Conservation (phyloP, 2,888 invertebrate genomes). For the Acleris literana region DNA sequence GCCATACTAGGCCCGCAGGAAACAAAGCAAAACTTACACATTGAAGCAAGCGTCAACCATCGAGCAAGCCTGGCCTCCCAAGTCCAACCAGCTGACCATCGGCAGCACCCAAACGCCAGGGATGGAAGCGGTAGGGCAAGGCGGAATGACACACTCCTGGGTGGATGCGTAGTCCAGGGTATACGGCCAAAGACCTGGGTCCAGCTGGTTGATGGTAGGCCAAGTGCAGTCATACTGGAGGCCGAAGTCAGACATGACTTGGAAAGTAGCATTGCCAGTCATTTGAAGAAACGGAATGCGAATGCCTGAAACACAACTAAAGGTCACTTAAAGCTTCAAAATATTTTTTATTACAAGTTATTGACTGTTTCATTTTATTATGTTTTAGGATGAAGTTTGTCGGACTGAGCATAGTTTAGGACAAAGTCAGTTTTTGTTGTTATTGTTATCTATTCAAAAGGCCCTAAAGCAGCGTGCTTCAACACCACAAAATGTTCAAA, state of each 20-base stretch:
- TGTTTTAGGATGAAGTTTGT: too few relatives aligned
- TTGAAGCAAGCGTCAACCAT: conserved; percentile 82
- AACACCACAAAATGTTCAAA: too few relatives aligned
- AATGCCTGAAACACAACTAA: conserved; percentile 55
- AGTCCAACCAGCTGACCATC: conserved; percentile 82
- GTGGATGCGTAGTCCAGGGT: conserved; percentile 84
- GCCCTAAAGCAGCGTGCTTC: too few relatives aligned
- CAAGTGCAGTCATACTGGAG: conserved; percentile 86
- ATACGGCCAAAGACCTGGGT: conserved; percentile 86
- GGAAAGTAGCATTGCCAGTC: conserved; percentile 82
- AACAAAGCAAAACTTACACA: conserved; percentile 60
- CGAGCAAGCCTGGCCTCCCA: conserved; percentile 75
- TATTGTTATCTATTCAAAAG: too few relatives aligned
- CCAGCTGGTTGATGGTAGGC: conserved; percentile 70
- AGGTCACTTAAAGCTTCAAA: too few relatives aligned
- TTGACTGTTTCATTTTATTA: too few relatives aligned
- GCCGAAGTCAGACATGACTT: conserved; percentile 76
- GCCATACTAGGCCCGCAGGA: too few relatives aligned
- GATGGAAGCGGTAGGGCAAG: conserved; percentile 83
- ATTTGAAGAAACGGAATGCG: conserved; percentile 84
- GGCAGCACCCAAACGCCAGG: conserved; percentile 87
- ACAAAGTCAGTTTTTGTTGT: too few relatives aligned
- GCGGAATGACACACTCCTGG: conserved; percentile 82
- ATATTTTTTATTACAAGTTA: too few relatives aligned
- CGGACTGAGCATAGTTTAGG: too few relatives aligned